phyloP scores from a whole-genome alignment of 1,140 invertebrate species.

The Leptinotarsa defecta region DNA sequence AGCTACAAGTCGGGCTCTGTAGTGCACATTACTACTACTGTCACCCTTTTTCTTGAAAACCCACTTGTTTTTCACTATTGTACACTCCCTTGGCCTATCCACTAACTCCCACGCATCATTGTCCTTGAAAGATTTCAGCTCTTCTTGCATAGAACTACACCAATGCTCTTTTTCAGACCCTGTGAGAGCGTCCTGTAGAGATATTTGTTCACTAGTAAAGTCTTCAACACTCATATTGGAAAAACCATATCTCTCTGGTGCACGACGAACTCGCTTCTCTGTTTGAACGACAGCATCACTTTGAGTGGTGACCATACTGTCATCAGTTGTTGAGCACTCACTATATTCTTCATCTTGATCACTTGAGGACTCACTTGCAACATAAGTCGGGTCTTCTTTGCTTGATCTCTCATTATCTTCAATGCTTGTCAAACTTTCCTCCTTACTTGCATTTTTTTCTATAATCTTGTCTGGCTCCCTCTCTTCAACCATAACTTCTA shows the following conservation, averaged over 20 bases:
- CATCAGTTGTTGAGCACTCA: not conserved
- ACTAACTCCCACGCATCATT: conserved; percentile 54
- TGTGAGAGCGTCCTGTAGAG: conserved; percentile 25
- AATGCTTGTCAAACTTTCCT: not conserved
- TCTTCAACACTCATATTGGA: not conserved
- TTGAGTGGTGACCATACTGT: not conserved
- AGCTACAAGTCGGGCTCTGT: conserved; percentile 51
- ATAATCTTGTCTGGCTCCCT: conserved; percentile 15
- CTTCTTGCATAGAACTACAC: conserved; percentile 38
- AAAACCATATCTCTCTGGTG: too few relatives aligned
- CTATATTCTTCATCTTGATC: not conserved
- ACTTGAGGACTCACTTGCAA: not conserved
- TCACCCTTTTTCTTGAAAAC: conserved; percentile 53
- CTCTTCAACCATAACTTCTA: not conserved
- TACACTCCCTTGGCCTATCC: conserved; percentile 34
- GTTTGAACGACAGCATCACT: too few relatives aligned
- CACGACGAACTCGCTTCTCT: too few relatives aligned
- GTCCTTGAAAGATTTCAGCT: conserved; percentile 45
- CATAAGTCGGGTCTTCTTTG: too few relatives aligned
- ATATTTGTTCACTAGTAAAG: not conserved
- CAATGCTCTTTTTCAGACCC: conserved; percentile 35
- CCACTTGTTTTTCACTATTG: conserved; percentile 53
- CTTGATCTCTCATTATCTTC: too few relatives aligned
- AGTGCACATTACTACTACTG: conserved; percentile 44
- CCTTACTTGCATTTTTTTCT: not conserved